These are phyloP conservation scores for Coelinius sp. DNA, from an alignment of 2,888 invertebrate species.

Conservation along the genomic window DNA sequence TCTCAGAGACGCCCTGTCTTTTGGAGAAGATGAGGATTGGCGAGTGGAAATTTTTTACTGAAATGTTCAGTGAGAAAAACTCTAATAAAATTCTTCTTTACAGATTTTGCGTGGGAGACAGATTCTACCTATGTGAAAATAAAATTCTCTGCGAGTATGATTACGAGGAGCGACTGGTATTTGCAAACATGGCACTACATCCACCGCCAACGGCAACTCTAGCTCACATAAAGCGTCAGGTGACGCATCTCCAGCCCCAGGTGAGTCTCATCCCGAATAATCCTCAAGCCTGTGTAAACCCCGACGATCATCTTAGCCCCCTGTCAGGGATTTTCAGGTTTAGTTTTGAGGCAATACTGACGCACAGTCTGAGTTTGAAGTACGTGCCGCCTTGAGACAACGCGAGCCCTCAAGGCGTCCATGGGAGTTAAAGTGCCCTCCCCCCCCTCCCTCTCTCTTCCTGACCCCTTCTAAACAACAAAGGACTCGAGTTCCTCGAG, in stretches of 20 bases:
- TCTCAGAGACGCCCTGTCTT: background rate
- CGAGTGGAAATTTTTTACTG: background rate
- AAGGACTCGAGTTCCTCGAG: constrained; percentile 63
- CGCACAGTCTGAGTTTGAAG: constrained; percentile 16
- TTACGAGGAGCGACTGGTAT: constrained; percentile 92
- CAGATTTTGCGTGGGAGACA: constrained; percentile 96
- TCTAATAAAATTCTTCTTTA: constrained; percentile 41
- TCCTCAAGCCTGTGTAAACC: constrained; percentile 13
- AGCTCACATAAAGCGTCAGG: constrained; percentile 88
- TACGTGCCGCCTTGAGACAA: constrained; percentile 13
- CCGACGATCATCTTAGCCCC: background rate
- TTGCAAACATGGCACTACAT: constrained; percentile 90
- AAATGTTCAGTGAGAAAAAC: no score
- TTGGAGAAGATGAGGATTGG: background rate
- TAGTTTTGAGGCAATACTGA: background rate
- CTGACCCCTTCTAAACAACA: constrained; percentile 68
- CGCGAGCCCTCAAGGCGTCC: constrained; percentile 61
- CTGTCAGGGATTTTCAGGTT: background rate
- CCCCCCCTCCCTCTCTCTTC: no score
- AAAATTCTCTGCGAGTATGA: constrained; percentile 95
- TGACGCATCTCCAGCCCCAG: constrained; percentile 77
- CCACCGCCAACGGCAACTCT: constrained; percentile 79
- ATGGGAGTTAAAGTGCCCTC: constrained; percentile 65
- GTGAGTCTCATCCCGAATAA: constrained; percentile 39
- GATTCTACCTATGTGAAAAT: constrained; percentile 94